Evolutionary conservation across 2,888 invertebrate genomes (phyloP).

Genomic region (Sarcophaga subvicina): DNA sequence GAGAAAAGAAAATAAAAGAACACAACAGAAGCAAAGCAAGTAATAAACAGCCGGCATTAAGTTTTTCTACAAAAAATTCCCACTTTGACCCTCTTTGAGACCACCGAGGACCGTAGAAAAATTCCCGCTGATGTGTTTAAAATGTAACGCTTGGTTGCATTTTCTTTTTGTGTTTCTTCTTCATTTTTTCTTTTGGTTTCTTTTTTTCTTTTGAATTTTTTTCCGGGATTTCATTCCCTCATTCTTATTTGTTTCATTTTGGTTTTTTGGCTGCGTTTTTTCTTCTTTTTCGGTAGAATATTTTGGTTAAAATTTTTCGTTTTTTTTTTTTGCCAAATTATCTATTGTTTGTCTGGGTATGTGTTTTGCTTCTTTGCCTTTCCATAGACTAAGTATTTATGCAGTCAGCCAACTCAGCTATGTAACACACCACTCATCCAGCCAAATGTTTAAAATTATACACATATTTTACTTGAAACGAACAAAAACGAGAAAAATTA

Average conservation of each 20-base stretch:
- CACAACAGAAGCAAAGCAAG: slow-evolving; percentile 2
- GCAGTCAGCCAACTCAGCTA: neutral
- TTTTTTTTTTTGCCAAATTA: slow-evolving; percentile 56
- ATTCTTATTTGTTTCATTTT: slow-evolving; percentile 50
- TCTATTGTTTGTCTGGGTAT: slow-evolving; percentile 50
- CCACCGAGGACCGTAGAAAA: too few species aligned
- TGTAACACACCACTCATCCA: slow-evolving; percentile 55
- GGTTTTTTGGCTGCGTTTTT: slow-evolving; percentile 27
- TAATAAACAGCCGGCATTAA: slow-evolving; percentile 53
- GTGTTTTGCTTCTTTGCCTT: slow-evolving; percentile 1
- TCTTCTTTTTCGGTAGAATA: neutral
- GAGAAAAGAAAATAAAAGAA: neutral
- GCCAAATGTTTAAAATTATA: slow-evolving; percentile 65
- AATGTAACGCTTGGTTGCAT: slow-evolving; percentile 65
- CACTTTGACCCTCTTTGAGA: slow-evolving; percentile 14
- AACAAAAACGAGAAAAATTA: slow-evolving; percentile 8
- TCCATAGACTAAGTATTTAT: neutral
- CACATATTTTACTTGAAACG: slow-evolving; percentile 24
- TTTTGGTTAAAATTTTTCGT: slow-evolving; percentile 1
- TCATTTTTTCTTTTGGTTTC: neutral
- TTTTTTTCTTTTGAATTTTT: neutral
- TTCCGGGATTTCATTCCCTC: slow-evolving; percentile 5
- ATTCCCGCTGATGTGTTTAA: neutral
- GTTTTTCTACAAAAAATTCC: slow-evolving; percentile 30
- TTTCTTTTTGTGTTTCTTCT: slow-evolving; percentile 30